Conservation (phyloP, 1,140 invertebrate species). For the Drosophila melanogaster region Release_6_plus_ISO1_MT NT_033777.3:16661001-16661500, state of each 20-base stretch:
- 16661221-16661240: constrained; percentile 4
- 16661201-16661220: constrained; percentile 52
- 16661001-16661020: constrained; percentile 79
- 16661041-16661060: constrained; percentile 49
- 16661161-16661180: constrained; percentile 59
- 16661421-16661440: constrained; percentile 84
- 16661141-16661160: constrained; percentile 7
- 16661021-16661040: constrained; percentile 25
- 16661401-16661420: constrained; percentile 81
- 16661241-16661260: constrained; percentile 26
- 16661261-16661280: constrained; percentile 61
- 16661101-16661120: constrained; percentile 46
- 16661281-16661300: constrained; percentile 84
- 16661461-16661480: constrained; percentile 79
- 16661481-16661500: constrained; percentile 74
- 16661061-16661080: constrained; percentile 80
- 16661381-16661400: constrained; percentile 80
- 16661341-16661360: constrained; percentile 34
- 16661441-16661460: constrained; percentile 40
- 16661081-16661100: constrained; percentile 84
- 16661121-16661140: not conserved
- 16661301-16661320: constrained; percentile 85
- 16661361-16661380: constrained; percentile 70
- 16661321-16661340: constrained; percentile 71
- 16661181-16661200: constrained; percentile 82